Conservation (phyloP, 2,888 invertebrate species). For the Ormyrus labotus region DNA sequence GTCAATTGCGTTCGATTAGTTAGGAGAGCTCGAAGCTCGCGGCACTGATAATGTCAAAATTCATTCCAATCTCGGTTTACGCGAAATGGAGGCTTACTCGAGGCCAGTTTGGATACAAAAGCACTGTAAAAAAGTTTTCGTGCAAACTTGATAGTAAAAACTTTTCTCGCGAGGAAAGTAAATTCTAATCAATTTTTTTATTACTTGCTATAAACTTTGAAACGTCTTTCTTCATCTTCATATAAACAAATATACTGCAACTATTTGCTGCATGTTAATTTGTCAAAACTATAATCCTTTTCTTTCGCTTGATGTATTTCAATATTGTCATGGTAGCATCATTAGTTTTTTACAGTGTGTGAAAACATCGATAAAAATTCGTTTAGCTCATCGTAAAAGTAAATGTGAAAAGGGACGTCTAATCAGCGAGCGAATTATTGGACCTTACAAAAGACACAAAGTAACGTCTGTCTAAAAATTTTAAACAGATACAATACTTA, state of each 20-base stretch:
- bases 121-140: too few species aligned
- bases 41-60: background rate
- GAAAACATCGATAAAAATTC: background rate
- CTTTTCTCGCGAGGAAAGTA: too few species aligned
- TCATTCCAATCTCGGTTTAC: too few species aligned
- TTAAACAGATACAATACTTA: background rate
- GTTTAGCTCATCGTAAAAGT: constrained; percentile 15
- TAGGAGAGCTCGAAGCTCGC: background rate
- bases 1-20: background rate
- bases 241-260: background rate
- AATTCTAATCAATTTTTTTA: too few species aligned
- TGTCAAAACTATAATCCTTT: too few species aligned
- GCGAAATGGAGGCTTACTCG: too few species aligned
- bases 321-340: background rate
- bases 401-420: constrained; percentile 44
- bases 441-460: constrained; percentile 23
- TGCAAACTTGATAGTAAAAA: too few species aligned
- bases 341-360: constrained; percentile 17
- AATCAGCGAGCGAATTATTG: constrained; percentile 30
- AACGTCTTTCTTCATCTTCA: background rate
- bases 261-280: too few species aligned
- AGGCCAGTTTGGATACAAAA: too few species aligned
- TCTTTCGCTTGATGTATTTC: too few species aligned
- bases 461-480: background rate
- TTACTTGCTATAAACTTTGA: too few species aligned